Evolutionary conservation across 2,888 invertebrate genomes (phyloP), one percentile per base, ranked within the genome.

Genomic region (Dynastes grantii): DNA sequence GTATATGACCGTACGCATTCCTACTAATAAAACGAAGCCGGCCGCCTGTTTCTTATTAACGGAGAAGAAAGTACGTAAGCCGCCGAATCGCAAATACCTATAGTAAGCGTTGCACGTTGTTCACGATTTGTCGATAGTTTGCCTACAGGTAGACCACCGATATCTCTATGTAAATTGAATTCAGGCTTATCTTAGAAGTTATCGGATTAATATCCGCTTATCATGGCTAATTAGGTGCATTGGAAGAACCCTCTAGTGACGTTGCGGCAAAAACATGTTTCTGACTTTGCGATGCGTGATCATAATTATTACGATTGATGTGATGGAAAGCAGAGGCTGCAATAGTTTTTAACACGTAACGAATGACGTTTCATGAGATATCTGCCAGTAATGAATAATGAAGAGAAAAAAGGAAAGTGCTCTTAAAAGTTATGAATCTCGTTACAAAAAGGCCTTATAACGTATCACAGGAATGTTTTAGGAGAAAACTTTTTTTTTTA

Each of bases 91-190:
- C 27, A 68, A 68, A 51, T 27, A 68, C 63, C 32, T 13, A 32
- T 13, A 63, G 63, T 29, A 32, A 68, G 68, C 22, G 51, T 51
- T 29, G 27, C 51, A 68, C 45, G 68, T 32, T 68, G 68, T 51
- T 68, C 51, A 27, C 68, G 68, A 68, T 68, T 68, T 68, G 68
- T 68, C 68, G 51, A 68, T 68, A 53, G 51, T 68, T 68, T 49
- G 51, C 68, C 11, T 8, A n/a, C 8, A 68, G 51, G 51, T 68
- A 68, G 68, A 51, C 45, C 49, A 68, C 68, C 49, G 22, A 68
- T 68, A 68, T 22, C 11, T 51, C 13, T 13, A 68, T 68, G 51
- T 27, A 68, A 68, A 68, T 68, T 68, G 27, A 68, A 68, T 68
- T 27, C 68, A 68, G 29, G 13, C 51, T 51, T 68, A 68, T 68